Evolutionary conservation across 1,140 invertebrate genomes (phyloP).

Genomic region (Zaprionus inermis): DNA sequence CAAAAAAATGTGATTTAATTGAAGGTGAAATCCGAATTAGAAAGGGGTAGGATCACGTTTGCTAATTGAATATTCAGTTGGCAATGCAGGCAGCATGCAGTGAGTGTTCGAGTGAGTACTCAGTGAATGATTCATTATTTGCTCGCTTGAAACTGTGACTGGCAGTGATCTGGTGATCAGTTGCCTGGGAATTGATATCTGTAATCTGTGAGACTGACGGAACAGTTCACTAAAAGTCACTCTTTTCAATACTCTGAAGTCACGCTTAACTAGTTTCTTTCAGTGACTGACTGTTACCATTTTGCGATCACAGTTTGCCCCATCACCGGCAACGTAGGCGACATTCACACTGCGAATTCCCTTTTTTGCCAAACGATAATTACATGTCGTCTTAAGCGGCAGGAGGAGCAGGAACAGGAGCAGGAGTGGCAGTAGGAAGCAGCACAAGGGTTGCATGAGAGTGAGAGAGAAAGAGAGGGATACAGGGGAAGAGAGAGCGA

Average conservation of each 20-base stretch:
- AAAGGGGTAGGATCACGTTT: neutral
- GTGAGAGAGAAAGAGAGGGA: neutral
- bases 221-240: neutral
- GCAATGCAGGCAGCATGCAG: neutral
- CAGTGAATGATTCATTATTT: too few species aligned
- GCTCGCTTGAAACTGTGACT: too few species aligned
- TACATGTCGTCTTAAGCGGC: slow-evolving; percentile 75
- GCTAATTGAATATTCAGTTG: neutral
- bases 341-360: slow-evolving; percentile 33
- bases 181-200: neutral
- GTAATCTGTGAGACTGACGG: neutral
- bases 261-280: neutral
- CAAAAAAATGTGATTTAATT: neutral
- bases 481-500: neutral
- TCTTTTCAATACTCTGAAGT: neutral
- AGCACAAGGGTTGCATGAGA: neutral
- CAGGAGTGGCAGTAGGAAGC: neutral
- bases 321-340: slow-evolving; percentile 15
- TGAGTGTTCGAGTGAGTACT: too few species aligned
- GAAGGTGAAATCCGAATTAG: neutral
- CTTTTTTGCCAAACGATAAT: slow-evolving; percentile 69
- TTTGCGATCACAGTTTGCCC: slow-evolving; percentile 12
- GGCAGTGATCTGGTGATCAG: too few species aligned
- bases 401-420: neutral
- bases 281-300: slow-evolving; percentile 17